phyloP scores from a whole-genome alignment of 2,113 vertebrate species.

The Riparia riparia region DNA sequence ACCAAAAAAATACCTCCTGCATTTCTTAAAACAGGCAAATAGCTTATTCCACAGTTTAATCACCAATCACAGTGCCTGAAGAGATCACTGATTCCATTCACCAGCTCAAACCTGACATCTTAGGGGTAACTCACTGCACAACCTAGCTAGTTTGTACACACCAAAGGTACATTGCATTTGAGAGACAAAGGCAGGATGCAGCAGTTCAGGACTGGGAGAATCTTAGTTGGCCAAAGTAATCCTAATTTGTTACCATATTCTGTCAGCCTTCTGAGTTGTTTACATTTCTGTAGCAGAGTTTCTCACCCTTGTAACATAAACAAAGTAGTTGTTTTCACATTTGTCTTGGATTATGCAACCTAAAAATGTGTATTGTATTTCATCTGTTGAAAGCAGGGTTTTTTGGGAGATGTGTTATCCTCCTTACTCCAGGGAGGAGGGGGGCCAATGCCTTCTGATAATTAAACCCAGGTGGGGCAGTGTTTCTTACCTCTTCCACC shows the following conservation, averaged over 20 bases:
- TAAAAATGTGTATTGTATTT: no score
- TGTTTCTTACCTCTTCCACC: no score
- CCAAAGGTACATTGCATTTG: not conserved
- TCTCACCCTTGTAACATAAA: no score
- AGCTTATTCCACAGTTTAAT: not conserved
- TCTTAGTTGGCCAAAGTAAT: not conserved
- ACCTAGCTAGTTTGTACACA: not conserved
- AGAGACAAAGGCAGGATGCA: not conserved
- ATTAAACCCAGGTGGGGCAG: no score
- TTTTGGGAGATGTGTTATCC: no score
- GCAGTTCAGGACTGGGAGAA: not conserved
- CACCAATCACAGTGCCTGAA: not conserved
- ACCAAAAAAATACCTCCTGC: not conserved
- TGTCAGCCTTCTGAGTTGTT: no score
- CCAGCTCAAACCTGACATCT: not conserved
- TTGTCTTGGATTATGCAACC: no score
- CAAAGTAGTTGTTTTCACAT: no score
- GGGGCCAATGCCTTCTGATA: no score
- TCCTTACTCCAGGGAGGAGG: no score
- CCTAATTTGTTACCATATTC: not conserved
- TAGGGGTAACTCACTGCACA: not conserved
- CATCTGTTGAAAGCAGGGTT: no score
- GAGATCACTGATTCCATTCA: not conserved
- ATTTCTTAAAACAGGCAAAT: not conserved
- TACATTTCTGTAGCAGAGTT: no score